A percentile compares a stretch with the other conserved stretches of the same genome.
phyloP scores from a whole-genome alignment of 2,797 vertebrate species.

The Thamnophis elegans region DNA sequence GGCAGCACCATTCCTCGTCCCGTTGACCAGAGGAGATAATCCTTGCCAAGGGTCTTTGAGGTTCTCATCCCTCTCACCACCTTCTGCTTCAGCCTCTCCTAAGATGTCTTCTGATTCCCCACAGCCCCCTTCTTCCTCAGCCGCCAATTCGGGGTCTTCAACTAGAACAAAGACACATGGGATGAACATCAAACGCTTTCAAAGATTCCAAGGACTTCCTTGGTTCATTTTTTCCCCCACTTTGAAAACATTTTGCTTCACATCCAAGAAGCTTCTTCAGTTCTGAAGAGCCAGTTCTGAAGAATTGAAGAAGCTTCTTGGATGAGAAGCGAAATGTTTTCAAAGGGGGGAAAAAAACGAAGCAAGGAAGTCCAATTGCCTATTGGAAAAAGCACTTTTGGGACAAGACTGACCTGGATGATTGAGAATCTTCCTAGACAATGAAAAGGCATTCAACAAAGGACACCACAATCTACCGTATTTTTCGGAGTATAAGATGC shows the following conservation, averaged over 20 bases:
- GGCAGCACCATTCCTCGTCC: neutral
- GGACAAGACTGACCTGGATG: no score
- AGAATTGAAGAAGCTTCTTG: neutral
- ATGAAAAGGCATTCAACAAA: neutral
- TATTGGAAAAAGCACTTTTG: no score
- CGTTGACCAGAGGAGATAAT: neutral
- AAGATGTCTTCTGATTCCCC: constrained; percentile 12
- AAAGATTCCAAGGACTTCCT: neutral
- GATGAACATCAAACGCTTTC: neutral
- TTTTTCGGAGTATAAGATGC: no score
- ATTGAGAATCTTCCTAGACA: no score
- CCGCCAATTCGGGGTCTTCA: constrained; percentile 30
- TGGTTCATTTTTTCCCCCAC: neutral
- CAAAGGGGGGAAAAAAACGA: neutral
- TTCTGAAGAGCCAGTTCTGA: no score
- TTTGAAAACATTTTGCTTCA: neutral
- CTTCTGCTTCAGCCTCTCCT: neutral
- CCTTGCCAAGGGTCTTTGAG: neutral
- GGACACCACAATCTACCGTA: no score
- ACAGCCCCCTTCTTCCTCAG: neutral
- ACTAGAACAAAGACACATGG: neutral
- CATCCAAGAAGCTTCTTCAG: neutral
- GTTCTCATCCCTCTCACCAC: neutral
- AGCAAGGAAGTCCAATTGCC: no score
- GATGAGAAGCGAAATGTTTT: neutral